phyloP scores from a whole-genome alignment of 2,113 vertebrate species.

The Lynx canadensis region DNA sequence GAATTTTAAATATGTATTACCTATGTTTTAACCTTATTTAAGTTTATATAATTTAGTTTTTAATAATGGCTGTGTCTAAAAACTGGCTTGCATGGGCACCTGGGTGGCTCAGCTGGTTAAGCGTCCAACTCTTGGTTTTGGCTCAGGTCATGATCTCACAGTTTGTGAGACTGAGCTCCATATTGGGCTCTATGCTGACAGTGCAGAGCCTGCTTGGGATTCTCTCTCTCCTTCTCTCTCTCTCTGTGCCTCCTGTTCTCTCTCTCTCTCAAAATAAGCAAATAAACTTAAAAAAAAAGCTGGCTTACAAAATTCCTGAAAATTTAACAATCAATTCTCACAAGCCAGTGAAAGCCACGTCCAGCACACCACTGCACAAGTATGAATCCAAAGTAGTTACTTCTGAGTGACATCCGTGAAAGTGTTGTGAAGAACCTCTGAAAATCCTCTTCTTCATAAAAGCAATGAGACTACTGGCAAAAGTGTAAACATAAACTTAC shows the following conservation, averaged over 20 bases:
- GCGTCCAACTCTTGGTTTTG: too few relatives aligned
- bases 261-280: too few relatives aligned
- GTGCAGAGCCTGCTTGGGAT: too few relatives aligned
- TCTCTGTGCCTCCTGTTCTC: too few relatives aligned
- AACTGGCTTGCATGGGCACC: background rate
- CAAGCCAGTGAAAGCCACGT: background rate
- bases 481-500: background rate
- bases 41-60: background rate
- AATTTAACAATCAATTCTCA: background rate
- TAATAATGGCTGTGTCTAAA: background rate
- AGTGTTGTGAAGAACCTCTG: background rate
- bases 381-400: background rate
- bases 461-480: background rate
- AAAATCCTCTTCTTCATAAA: background rate
- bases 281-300: background rate
- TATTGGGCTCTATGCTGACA: too few relatives aligned
- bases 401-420: background rate
- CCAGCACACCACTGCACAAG: background rate
- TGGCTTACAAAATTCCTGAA: background rate
- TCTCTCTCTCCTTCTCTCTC: too few relatives aligned
- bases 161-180: too few relatives aligned
- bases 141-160: too few relatives aligned
- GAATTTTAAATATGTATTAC: background rate
- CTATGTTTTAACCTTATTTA: background rate
- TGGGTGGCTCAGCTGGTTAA: too few relatives aligned